Evolutionary conservation across 2,113 vertebrate genomes (phyloP).

Genomic region (Herpetotheres cachinnans): DNA sequence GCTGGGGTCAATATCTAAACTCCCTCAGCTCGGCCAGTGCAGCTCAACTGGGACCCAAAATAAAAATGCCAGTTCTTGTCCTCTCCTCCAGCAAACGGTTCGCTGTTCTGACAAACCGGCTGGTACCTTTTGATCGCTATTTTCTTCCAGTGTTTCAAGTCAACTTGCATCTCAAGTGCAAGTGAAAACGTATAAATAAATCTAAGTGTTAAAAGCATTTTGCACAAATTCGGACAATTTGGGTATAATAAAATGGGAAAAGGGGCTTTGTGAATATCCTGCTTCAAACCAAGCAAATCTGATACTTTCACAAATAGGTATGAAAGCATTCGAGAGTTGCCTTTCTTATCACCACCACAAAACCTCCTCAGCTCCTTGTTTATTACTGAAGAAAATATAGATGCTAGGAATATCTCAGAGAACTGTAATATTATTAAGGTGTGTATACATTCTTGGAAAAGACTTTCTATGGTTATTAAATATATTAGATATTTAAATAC

Average conservation of each 20-base stretch:
- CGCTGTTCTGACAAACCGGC: background rate
- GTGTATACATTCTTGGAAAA: background rate
- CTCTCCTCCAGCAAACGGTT: background rate
- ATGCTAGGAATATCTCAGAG: too few species aligned
- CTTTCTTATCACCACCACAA: background rate
- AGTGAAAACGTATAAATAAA: background rate
- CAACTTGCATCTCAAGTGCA: background rate
- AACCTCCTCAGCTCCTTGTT: background rate
- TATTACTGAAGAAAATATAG: background rate
- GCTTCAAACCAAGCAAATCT: background rate
- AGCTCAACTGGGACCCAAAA: background rate
- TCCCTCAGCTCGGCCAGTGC: too few species aligned
- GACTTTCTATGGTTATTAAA: background rate
- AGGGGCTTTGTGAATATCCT: background rate
- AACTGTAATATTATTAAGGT: background rate
- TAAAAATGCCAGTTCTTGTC: rapidly evolving
- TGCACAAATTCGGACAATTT: background rate
- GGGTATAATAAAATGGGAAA: background rate
- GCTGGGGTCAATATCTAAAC: too few species aligned
- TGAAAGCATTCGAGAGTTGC: background rate
- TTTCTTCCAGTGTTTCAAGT: background rate
- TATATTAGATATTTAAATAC: background rate
- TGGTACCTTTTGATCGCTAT: background rate
- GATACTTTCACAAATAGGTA: background rate
- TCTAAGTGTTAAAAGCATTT: background rate